Base-by-base conservation (phyloP, 2,113 vertebrate species). In the Chitala chitala region DNA sequence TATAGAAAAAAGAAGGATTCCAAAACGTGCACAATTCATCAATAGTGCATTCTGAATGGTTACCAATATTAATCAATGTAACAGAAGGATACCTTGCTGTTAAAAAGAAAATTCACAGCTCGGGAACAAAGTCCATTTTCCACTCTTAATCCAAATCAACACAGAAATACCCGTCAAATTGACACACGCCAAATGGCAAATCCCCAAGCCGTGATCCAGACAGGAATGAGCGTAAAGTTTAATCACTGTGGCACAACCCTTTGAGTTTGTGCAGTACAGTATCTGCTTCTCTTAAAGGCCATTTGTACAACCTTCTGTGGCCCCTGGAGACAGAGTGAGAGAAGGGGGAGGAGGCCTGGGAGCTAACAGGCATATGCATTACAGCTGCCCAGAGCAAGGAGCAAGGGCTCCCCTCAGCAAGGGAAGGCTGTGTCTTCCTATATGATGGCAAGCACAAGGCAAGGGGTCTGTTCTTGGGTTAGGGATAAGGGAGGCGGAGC, bases 61-160 rank as follows among this genome's bases (percentile, higher is more conserved):
- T n/a, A n/a, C n/a, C n/a, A n/a, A n/a, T n/a, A n/a, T n/a, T n/a
- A n/a, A n/a, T n/a, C n/a, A n/a, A n/a, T n/a, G n/a, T n/a, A n/a
- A n/a, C n/a, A n/a, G n/a, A n/a, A 63, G 31, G 33, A 63, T 29
- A n/a, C n/a, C n/a, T n/a, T n/a, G n/a, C 17, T 63, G 59, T 36
- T 63, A 63, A 63, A 63, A 38, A 63, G 44, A 6, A 46, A 5
- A 46, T 46, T n/a, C 36, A 66, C 22, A 64, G 29, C 9, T 33
- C 24, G 50, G 54, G 36, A 72, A 59, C 54, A 72, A 72, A 72
- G 55, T 72, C 54, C 71, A 58, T 20, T 72, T 59, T 54, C 68
- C 24, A 20, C 17, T 38, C 40, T 50, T 73, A 50, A 73, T 73
- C 56, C 24, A 17, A 48, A 48, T 48, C 24, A 63, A 20, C 26